A percentile compares a stretch with the other conserved stretches of the same genome.
phyloP scores from a whole-genome alignment of 37 sponge, comb jelly and placozoan species.

The Theonella swinhoei region DNA sequence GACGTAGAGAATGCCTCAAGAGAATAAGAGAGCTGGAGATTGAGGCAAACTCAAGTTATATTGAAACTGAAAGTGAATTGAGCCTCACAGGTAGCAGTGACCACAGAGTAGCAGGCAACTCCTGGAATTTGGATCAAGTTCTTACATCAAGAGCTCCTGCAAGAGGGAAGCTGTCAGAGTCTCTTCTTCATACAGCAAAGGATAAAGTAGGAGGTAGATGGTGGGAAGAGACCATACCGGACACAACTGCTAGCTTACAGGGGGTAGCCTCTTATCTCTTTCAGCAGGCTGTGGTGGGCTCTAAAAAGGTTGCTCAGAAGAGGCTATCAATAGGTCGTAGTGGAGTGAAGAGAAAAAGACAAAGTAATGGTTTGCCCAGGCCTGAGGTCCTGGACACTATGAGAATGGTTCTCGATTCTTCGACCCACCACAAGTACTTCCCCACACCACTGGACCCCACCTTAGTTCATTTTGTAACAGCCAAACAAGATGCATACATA shows the following conservation, averaged over 20 bases:
- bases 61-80: not conserved
- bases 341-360: not conserved
- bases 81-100: not conserved
- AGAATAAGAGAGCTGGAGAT: not conserved
- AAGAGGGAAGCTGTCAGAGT: not conserved
- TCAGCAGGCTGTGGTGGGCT: not conserved
- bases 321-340: not conserved
- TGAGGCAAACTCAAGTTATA: not conserved
- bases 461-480: constrained; percentile 52
- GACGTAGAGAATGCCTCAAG: constrained; percentile 6
- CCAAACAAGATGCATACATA: constrained; percentile 73
- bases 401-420: constrained; percentile 51
- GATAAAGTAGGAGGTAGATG: not conserved
- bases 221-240: not conserved
- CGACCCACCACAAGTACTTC: constrained; percentile 68
- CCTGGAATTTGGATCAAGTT: not conserved
- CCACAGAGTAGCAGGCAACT: not conserved
- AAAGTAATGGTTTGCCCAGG: not conserved
- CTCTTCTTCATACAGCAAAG: not conserved
- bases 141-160: not conserved
- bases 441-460: constrained; percentile 43
- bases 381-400: constrained; percentile 33
- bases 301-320: too few species aligned
- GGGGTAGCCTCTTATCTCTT: not conserved
- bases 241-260: not conserved